Conservation (phyloP, 2,797 vertebrate genomes). For the Lerista edwardsae region DNA sequence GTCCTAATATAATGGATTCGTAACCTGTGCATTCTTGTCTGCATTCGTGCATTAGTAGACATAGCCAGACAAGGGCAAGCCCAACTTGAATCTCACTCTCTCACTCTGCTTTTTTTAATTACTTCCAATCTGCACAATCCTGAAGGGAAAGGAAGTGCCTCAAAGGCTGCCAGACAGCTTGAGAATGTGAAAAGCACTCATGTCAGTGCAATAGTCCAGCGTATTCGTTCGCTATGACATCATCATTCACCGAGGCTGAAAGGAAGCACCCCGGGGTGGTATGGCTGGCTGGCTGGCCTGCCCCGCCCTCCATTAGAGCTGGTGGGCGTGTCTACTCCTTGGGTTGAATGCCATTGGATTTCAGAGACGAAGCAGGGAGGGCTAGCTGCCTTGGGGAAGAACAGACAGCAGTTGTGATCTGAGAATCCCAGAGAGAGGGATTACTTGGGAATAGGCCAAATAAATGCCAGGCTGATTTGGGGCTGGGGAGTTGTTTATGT, state of each 20-base stretch:
- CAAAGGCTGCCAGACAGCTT: background rate
- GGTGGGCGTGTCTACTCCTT: background rate
- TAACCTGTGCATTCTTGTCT: background rate
- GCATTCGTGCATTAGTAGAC: background rate
- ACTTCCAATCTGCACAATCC: background rate
- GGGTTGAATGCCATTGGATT: background rate
- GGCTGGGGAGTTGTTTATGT: fast-evolving
- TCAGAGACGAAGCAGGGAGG: background rate
- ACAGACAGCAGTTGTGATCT: background rate
- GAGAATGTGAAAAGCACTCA: constrained; percentile 8
- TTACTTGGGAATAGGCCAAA: background rate
- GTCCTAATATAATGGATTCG: background rate
- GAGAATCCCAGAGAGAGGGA: fast-evolving
- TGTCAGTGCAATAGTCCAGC: background rate
- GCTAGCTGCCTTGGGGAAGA: background rate
- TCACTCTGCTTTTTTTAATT: background rate
- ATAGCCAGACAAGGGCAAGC: background rate
- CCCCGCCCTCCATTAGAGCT: background rate
- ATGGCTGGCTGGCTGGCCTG: background rate
- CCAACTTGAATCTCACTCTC: background rate
- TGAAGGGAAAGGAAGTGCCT: background rate
- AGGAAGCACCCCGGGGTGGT: background rate
- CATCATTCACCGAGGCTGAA: fast-evolving
- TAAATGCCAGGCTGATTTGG: background rate
- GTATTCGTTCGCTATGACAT: background rate